Evolutionary conservation across 2,797 vertebrate genomes (phyloP).

Genomic region (Oreonectes daqikongensis): DNA sequence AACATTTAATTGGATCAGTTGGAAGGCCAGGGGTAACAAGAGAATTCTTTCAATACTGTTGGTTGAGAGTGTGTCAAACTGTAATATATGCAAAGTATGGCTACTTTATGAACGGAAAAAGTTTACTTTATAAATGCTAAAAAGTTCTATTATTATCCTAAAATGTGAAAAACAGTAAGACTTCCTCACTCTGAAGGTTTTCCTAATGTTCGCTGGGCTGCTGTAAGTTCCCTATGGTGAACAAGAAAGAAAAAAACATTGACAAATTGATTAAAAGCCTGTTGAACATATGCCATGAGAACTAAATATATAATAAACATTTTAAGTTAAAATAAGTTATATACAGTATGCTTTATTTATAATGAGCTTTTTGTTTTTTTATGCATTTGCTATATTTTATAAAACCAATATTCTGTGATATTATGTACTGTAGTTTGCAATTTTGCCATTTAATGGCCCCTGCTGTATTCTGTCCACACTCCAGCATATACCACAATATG

Average conservation of each 20-base stretch:
- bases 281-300: background rate
- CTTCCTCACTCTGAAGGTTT: conserved; percentile 88
- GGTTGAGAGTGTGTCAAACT: background rate
- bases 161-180: no score
- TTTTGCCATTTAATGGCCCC: no score
- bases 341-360: no score
- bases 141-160: no score
- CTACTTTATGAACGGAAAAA: background rate
- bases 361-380: no score
- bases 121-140: no score
- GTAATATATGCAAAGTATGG: background rate
- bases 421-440: no score
- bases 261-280: background rate
- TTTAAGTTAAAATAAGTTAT: no score
- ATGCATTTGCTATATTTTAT: no score
- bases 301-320: background rate
- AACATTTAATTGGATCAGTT: no score
- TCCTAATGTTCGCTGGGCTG: conserved; percentile 90
- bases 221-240: conserved; percentile 85
- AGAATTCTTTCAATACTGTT: background rate
- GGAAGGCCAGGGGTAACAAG: no score
- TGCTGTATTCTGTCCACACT: background rate
- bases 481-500: background rate
- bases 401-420: no score
- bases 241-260: conserved; percentile 25